phyloP scores from a whole-genome alignment of 2,113 vertebrate species.

The Romanogobio albipinnatus region DNA sequence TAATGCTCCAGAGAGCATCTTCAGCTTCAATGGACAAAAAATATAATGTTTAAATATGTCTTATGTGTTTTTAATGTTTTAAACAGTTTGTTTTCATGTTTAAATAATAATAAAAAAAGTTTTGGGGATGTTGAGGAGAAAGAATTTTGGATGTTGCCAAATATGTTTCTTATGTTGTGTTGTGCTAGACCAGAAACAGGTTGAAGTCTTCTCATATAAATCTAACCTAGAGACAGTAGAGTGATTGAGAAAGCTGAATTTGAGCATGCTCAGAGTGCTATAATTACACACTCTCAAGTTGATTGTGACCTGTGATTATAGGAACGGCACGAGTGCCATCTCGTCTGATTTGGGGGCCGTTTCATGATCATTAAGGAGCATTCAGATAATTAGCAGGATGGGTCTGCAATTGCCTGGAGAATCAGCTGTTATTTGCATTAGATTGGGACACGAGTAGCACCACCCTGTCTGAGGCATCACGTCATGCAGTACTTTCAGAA shows the following conservation, averaged over 20 bases:
- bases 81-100: background rate
- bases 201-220: background rate
- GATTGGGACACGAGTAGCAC: background rate
- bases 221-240: background rate
- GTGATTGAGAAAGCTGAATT: conserved; percentile 7
- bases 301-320: conserved; percentile 51
- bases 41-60: background rate
- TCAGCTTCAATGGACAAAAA: background rate
- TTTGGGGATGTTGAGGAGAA: background rate
- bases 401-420: conserved; percentile 27
- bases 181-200: background rate
- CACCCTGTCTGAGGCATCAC: background rate
- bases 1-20: background rate
- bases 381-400: conserved; percentile 40
- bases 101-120: background rate
- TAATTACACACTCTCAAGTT: conserved; percentile 33
- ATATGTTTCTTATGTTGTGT: background rate
- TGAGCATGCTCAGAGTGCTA: conserved; percentile 18
- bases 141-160: background rate
- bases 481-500: background rate
- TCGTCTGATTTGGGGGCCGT: conserved; percentile 46
- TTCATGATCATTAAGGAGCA: conserved; percentile 32
- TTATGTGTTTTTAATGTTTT: background rate
- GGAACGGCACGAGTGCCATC: conserved; percentile 18
- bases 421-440: conserved; percentile 21